Conservation (phyloP, 2,888 invertebrate species). For the Eilema sororculum region DNA sequence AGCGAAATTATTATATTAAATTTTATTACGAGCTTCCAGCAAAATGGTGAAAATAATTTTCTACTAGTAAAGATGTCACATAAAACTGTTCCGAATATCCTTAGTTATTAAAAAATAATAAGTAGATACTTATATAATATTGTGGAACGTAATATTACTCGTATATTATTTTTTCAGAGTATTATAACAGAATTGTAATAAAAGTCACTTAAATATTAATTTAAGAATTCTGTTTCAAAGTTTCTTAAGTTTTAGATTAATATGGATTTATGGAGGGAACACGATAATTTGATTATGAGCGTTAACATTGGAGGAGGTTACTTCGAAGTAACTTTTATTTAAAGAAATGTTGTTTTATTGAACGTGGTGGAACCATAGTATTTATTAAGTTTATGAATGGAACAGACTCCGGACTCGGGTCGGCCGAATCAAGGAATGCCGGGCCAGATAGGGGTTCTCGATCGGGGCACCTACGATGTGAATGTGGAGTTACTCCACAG, state of each 20-base stretch:
- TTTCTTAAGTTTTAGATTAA: not conserved
- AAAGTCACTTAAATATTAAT: constrained; percentile 2
- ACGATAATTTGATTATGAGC: not conserved
- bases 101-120: not conserved
- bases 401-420: too few relatives aligned
- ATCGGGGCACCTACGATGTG: too few relatives aligned
- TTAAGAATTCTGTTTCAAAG: not conserved
- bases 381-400: too few relatives aligned
- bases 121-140: not conserved
- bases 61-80: not conserved
- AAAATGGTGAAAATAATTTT: not conserved
- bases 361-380: not conserved
- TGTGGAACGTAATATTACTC: not conserved
- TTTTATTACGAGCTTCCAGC: too few relatives aligned
- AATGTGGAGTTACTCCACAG: too few relatives aligned
- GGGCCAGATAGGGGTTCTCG: too few relatives aligned
- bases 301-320: not conserved
- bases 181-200: not conserved
- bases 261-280: not conserved
- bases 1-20: not conserved
- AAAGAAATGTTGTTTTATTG: not conserved
- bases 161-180: not conserved
- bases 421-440: too few relatives aligned
- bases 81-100: not conserved
- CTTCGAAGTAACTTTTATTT: not conserved